A percentile compares a stretch with the other conserved stretches of the same genome.
Conservation (phyloP, 2,888 invertebrate genomes). For the Stenodera caucasica region DNA sequence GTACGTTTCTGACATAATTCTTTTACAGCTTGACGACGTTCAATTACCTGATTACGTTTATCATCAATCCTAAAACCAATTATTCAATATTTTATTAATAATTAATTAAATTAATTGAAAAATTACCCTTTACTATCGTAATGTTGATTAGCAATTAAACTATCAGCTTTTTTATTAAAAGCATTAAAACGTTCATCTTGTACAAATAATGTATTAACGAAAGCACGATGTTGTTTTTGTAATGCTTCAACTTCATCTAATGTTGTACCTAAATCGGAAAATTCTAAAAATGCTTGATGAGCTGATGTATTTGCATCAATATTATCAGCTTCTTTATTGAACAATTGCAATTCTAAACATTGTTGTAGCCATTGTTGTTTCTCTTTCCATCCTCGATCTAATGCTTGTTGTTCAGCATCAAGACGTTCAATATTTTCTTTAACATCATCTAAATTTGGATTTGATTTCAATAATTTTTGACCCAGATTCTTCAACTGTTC, state of each 20-base stretch:
- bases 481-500: constrained; percentile 80
- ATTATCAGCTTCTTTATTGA: constrained; percentile 95
- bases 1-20: constrained; percentile 73
- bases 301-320: constrained; percentile 94
- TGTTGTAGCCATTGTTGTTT: constrained; percentile 87
- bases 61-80: constrained; percentile 65
- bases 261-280: constrained; percentile 82
- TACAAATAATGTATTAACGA: constrained; percentile 87
- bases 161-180: constrained; percentile 81
- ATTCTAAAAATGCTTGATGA: constrained; percentile 91
- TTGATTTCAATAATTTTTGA: constrained; percentile 71
- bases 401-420: constrained; percentile 73
- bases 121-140: constrained; percentile 78
- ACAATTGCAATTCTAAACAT: constrained; percentile 84
- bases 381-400: constrained; percentile 79
- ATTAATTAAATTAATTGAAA: constrained; percentile 14
- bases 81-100: neutral
- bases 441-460: constrained; percentile 76
- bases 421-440: constrained; percentile 73
- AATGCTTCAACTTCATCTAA: constrained; percentile 91
- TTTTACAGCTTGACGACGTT: constrained; percentile 73
- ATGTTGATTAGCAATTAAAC: constrained; percentile 76
- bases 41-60: constrained; percentile 73
- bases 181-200: constrained; percentile 89
- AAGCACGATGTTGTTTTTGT: constrained; percentile 89